Evolutionary conservation across 2,113 vertebrate genomes (phyloP), one percentile per base, ranked within the genome.

Genomic region (Kryptolebias marmoratus): DNA sequence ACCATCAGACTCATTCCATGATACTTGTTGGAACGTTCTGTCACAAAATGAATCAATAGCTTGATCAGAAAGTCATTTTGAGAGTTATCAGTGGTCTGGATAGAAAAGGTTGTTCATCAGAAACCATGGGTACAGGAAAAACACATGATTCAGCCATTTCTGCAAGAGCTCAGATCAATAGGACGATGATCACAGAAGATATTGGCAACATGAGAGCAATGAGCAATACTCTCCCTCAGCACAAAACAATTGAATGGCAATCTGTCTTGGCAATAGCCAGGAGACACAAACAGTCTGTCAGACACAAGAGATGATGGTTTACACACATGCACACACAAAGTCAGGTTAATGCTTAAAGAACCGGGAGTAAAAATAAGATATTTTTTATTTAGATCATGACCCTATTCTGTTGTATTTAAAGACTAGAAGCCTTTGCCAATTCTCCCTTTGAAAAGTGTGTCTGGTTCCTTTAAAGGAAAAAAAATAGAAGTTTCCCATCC

Each of bases 51-150:
- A 84, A 89, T 91, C 84, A 30, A 90, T 91, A 87, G 58, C 55
- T 53, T 86, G 84, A 89, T 88, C 86, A 89, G 83, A 88, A 90
- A 88, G 82, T 71, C 39, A 87, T 84, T 89, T 66, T 84, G 79
- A 88, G 71, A 75, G 55, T 68, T 85, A 80, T 73, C 65, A 67
- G 83, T 62, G 79, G 79, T 82, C 75, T 73, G 78, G 73, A 62
- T 66, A 42, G 65, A 61, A 70, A 65, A 53, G 71, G 77, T 42
- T 91, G 81, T 85, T 74, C 45, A 83, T 86, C 81, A 81, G 83
- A 73, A 67, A 57, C 28, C 68, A 15, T 71, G 59, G 77, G n/a
- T 32, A 56, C 45, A 64, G 64, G 70, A 79, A 84, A 15, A 86
- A 79, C 71, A 65, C 80, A 78, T 76, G 85, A 85, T 77, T 79